phyloP scores from a whole-genome alignment of 2,888 invertebrate species.

The Chydorus sphaericus region DNA sequence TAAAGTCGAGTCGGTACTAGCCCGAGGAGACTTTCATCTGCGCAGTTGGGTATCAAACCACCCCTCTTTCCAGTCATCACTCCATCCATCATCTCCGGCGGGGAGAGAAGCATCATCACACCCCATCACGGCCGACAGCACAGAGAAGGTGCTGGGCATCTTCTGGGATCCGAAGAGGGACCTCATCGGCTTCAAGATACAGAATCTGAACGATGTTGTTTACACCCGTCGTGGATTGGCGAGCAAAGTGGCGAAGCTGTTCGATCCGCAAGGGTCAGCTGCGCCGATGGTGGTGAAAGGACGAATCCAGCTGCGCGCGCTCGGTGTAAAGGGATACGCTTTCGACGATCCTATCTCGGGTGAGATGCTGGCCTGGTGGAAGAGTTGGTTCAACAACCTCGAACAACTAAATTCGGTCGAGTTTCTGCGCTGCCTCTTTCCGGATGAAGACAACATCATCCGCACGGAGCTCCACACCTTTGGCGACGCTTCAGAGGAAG shows the following conservation, averaged over 20 bases:
- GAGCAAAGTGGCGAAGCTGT: neutral
- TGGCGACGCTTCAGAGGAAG: constrained; percentile 8
- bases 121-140: neutral
- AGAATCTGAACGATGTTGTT: neutral
- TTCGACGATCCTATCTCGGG: constrained; percentile 13
- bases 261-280: constrained; percentile 9
- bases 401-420: neutral
- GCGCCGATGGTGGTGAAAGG: constrained; percentile 12
- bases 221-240: neutral
- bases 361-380: neutral
- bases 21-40: constrained; percentile 7
- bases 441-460: neutral
- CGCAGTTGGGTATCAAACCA: neutral
- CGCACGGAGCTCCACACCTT: neutral
- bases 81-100: neutral
- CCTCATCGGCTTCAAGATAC: neutral
- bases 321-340: constrained; percentile 10
- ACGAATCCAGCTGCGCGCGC: constrained; percentile 4
- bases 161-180: neutral
- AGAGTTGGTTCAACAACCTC: neutral
- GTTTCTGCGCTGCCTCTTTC: constrained; percentile 1
- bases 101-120: neutral
- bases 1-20: neutral
- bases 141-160: neutral
- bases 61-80: neutral